Conservation (phyloP, 2,888 invertebrate species). For the Hypena proboscidalis region DNA sequence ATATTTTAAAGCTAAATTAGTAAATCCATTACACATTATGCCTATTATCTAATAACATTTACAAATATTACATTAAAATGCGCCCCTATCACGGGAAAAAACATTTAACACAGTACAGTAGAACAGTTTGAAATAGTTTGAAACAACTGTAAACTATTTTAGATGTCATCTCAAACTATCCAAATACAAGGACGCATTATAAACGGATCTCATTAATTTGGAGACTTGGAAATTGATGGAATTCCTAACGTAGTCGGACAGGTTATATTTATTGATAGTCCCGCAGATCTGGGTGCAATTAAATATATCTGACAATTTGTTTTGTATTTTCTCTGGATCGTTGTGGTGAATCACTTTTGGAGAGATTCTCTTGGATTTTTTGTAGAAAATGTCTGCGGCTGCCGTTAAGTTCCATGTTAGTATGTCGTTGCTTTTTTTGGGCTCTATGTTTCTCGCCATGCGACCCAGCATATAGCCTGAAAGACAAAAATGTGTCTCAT, state of each 20-base stretch:
- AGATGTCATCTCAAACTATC: constrained; percentile 70
- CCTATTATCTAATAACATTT: too few species aligned
- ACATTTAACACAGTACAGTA: too few species aligned
- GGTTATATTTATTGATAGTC: constrained; percentile 55
- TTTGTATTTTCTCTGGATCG: constrained; percentile 62
- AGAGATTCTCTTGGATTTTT: constrained; percentile 65
- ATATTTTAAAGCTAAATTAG: too few species aligned
- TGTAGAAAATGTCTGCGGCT: constrained; percentile 63
- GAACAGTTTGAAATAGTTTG: too few species aligned
- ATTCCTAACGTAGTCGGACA: constrained; percentile 64
- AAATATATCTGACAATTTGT: constrained; percentile 62
- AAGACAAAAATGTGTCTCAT: constrained; percentile 44
- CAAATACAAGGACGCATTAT: constrained; percentile 68
- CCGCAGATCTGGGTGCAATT: constrained; percentile 59
- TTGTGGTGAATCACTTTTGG: constrained; percentile 69
- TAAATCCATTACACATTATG: too few species aligned
- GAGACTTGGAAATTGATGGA: constrained; percentile 64
- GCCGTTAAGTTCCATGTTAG: constrained; percentile 64
- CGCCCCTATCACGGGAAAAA: too few species aligned
- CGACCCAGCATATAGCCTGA: constrained; percentile 73
- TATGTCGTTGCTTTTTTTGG: constrained; percentile 59
- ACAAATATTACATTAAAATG: too few species aligned
- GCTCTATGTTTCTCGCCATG: constrained; percentile 59
- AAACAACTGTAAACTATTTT: constrained; percentile 1
- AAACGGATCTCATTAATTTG: constrained; percentile 62